Evolutionary conservation across 2,113 vertebrate genomes (phyloP), one percentile per base, ranked within the genome.

Genomic region (Lagopus muta): DNA sequence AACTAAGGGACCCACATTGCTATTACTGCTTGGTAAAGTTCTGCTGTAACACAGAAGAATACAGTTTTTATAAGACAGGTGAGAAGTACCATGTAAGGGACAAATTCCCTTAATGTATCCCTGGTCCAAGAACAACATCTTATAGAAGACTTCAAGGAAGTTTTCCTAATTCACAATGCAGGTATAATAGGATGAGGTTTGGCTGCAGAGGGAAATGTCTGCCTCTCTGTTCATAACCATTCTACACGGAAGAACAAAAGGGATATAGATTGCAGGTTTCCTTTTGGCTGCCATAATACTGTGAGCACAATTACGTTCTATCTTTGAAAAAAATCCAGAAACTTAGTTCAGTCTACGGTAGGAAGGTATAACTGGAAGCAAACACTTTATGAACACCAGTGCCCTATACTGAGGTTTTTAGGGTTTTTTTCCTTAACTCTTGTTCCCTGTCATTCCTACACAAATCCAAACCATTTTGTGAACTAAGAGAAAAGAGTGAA

Each of bases 241-340:
- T 67, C 60, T 43, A 16, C 15, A 9, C 4, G 7, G 6, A 86
- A 36, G 0, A 1, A 45, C 1, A 1, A 55, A 79, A 76, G 15
- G n/a, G 13, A 4, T 54, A 21, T 7, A 25, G 38, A 40, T 48
- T 61, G 24, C 58, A 58, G 11, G 9, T 38, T 13, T 11, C 11
- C 20, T 58, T 81, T 71, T 81, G 17, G 17, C 34, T 91, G 54
- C 25, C 36, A 43, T 17, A 38, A n/a, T 14, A 60, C 32, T 78
- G 65, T 52, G 20, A 25, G 25, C 61, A 40, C 18, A 81, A 22
- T 47, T 47, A n/a, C 7, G 12, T 54, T 60, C 22, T 43, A 64
- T 13, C 6, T 93, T 82, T 60, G n/a, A 34, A 60, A 64, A 86
- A 61, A 34, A 12, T 1, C 14, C 36, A 75, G 21, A 86, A 11